Evolutionary conservation across 2,888 invertebrate species (phyloP).

Genomic region (Tuta absoluta): DNA sequence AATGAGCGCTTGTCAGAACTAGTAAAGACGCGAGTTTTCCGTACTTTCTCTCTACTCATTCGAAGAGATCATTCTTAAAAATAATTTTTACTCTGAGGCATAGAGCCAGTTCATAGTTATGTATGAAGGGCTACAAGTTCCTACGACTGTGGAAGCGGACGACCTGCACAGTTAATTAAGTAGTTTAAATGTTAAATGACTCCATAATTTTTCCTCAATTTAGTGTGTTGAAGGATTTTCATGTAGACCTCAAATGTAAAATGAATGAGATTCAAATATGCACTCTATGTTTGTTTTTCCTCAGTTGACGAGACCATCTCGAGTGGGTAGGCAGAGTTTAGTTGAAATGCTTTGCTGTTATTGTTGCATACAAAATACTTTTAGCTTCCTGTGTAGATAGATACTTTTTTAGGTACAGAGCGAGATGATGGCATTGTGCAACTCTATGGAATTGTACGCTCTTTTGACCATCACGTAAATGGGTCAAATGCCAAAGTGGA

Average conservation of each 20-base stretch:
- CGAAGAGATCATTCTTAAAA: too few species aligned
- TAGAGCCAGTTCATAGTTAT: slow-evolving; percentile 49
- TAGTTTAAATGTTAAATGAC: slow-evolving; percentile 68
- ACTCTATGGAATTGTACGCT: background rate
- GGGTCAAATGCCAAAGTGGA: slow-evolving; percentile 28
- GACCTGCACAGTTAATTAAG: slow-evolving; percentile 71
- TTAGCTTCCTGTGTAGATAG: background rate
- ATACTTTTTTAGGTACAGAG: background rate
- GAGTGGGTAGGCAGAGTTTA: too few species aligned
- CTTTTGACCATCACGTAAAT: slow-evolving; percentile 22
- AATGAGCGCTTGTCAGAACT: too few species aligned
- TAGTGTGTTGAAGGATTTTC: slow-evolving; percentile 56
- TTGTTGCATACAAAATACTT: background rate
- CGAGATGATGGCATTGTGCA: background rate
- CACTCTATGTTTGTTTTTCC: background rate
- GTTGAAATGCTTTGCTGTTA: too few species aligned
- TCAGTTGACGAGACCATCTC: too few species aligned
- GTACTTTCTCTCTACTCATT: too few species aligned
- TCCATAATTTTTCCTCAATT: slow-evolving; percentile 64
- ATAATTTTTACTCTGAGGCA: too few species aligned
- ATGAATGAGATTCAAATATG: background rate
- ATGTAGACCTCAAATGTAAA: background rate
- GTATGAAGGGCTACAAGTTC: slow-evolving; percentile 75
- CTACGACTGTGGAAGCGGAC: slow-evolving; percentile 58
- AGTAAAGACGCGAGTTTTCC: too few species aligned